Base-by-base conservation (phyloP, 1,140 invertebrate species). In the Araneus ventricosus region DNA sequence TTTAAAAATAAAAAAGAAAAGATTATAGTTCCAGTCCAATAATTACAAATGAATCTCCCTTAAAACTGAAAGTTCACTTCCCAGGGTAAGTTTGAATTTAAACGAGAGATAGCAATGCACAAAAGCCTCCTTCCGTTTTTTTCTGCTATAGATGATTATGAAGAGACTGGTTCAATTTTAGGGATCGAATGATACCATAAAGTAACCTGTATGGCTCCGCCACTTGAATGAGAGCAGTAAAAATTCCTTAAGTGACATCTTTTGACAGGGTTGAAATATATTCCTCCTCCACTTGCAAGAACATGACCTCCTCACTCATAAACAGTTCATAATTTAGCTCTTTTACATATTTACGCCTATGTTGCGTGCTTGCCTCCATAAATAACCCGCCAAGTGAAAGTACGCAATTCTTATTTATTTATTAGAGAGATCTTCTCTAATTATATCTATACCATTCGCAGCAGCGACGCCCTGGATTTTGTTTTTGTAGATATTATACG, bases 321-420 rank as follows among this genome's bases (percentile, higher is more conserved):
- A 67, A 67, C n/a, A 67, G 63, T 67, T 67, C 63, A 67, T 67
- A 67, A 67, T 67, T 67, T 67, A 67, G n/a, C 63, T 67, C 63
- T 67, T 67, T 67, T 67, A 67, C n/a, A 67, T 67, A 67, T 67
- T 67, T 67, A 67, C 63, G 63, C 24, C n/a, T 67, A 4, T 27
- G 24, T 67, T 67, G n/a, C 63, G 63, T 27, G 63, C 63, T n/a
- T 10, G 10, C n/a, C 63, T 67, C 24, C 63, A 67, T 67, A 67
- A 67, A 67, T 67, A 67, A 67, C 24, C 24, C n/a, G 8, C n/a
- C 5, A 30, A 75, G 30, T 22, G 14, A 75, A 75, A 37, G 4
- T 34, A 34, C 1, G 4, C 3, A 8, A 34, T 34, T 30, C 20
- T 37, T 20, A 34, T 30, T 34, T 67, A 27, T 67, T 27, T 27